Percentiles rank a stretch among this genome's conserved stretches.
Conservation (phyloP, 2,888 invertebrate species). For the Drosophila mercatorum region DNA sequence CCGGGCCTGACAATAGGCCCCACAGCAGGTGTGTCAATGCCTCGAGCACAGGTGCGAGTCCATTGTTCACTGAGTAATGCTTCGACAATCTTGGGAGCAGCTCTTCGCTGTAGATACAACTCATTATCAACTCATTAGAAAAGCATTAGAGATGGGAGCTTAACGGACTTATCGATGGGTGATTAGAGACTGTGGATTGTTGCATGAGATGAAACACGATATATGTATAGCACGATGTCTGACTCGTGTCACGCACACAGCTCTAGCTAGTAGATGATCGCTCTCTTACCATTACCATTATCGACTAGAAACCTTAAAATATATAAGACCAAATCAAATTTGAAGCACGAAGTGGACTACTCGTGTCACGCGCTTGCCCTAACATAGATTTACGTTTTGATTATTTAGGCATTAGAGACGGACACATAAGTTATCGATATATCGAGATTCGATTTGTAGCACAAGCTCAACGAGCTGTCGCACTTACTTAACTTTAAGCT, state of each 20-base stretch:
- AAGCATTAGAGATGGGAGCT: conserved; percentile 5
- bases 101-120: conserved; percentile 6
- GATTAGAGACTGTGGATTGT: not conserved
- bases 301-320: no score
- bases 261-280: not conserved
- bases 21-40: not conserved
- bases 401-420: not conserved
- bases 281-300: no score
- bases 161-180: not conserved
- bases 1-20: conserved; percentile 5
- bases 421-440: not conserved
- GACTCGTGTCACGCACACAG: not conserved
- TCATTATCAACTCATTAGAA: conserved; percentile 50
- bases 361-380: not conserved
- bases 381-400: no score
- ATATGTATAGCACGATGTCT: not conserved
- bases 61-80: conserved; percentile 31
- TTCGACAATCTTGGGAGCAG: conserved; percentile 16
- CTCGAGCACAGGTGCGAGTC: conserved; percentile 23
- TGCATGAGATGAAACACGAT: not conserved
- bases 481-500: not conserved
- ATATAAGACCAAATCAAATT: not conserved
- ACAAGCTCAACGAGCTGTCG: not conserved
- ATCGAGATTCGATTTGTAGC: not conserved
- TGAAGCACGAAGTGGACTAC: not conserved